Conservation (phyloP, 2,113 vertebrate genomes). For the Dascyllus trimaculatus region DNA sequence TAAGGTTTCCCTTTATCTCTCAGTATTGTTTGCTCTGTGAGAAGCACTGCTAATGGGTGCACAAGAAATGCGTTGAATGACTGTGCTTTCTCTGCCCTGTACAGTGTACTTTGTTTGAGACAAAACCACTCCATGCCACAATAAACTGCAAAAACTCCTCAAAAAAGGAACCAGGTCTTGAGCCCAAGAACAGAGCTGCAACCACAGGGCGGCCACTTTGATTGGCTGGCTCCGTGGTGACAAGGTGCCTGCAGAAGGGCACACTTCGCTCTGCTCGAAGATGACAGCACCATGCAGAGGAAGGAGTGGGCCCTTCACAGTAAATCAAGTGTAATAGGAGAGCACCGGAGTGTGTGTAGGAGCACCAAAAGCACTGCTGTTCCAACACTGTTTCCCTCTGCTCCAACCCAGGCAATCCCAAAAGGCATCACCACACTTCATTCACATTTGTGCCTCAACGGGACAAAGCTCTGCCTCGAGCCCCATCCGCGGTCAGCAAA, state of each 20-base stretch:
- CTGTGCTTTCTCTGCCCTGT: slow-evolving; percentile 58
- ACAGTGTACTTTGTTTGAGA: slow-evolving; percentile 57
- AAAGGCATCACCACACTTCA: slow-evolving; percentile 30
- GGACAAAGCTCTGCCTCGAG: slow-evolving; percentile 22
- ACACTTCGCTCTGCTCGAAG: slow-evolving; percentile 63
- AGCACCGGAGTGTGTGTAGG: slow-evolving; percentile 73
- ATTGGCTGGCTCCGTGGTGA: slow-evolving; percentile 57
- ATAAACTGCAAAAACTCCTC: slow-evolving; percentile 50
- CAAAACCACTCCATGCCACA: slow-evolving; percentile 48
- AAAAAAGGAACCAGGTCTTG: slow-evolving; percentile 43
- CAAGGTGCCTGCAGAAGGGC: slow-evolving; percentile 61
- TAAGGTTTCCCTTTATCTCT: slow-evolving; percentile 43
- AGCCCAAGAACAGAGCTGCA: slow-evolving; percentile 33
- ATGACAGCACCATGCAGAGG: slow-evolving; percentile 81
- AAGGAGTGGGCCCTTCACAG: slow-evolving; percentile 56
- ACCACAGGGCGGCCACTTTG: slow-evolving; percentile 30
- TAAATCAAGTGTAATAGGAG: slow-evolving; percentile 77
- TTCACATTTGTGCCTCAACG: slow-evolving; percentile 42
- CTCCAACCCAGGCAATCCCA: slow-evolving; percentile 17
- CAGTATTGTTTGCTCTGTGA: slow-evolving; percentile 34
- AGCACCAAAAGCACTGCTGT: slow-evolving; percentile 70
- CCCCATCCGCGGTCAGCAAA: slow-evolving; percentile 20
- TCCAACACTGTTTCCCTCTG: slow-evolving; percentile 44
- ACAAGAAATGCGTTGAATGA: slow-evolving; percentile 35
- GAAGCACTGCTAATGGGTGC: slow-evolving; percentile 37